These are phyloP conservation scores for Rhynchopsitta pachyrhyncha DNA, from an alignment of 2,113 vertebrate species.

Conservation along the genomic window DNA sequence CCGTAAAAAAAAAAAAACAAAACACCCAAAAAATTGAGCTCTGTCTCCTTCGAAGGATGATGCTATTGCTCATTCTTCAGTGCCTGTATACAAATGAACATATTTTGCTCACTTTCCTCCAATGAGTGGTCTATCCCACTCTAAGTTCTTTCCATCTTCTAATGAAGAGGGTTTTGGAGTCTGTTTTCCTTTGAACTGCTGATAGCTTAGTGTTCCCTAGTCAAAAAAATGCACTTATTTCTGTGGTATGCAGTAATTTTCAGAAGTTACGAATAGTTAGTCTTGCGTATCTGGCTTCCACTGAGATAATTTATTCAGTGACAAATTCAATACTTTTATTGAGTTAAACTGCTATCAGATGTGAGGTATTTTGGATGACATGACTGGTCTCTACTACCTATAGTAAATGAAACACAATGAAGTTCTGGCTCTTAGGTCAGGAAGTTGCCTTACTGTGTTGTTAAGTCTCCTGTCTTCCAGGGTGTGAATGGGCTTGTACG, in stretches of 20 bases:
- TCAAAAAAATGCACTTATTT: background rate
- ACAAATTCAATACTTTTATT: background rate
- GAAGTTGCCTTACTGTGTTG: background rate
- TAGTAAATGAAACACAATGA: background rate
- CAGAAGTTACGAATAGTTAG: background rate
- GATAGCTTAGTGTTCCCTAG: background rate
- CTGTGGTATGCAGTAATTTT: background rate
- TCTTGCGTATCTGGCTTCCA: background rate
- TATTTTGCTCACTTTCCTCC: background rate
- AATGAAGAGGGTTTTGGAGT: background rate
- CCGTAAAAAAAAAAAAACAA: background rate
- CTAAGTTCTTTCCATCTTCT: too few relatives aligned
- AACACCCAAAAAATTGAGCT: background rate
- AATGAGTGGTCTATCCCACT: background rate
- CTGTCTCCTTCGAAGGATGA: background rate
- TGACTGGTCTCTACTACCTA: background rate
- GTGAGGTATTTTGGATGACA: background rate
- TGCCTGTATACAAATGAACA: fast-evolving
- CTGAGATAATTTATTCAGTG: background rate
- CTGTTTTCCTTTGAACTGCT: background rate
- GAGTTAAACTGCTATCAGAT: background rate
- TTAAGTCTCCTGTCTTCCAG: background rate
- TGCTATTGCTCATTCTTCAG: background rate
- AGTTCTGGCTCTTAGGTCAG: background rate
- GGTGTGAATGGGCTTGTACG: background rate